phyloP scores from a whole-genome alignment of 2,888 invertebrate species.

The Melieria crassipennis region DNA sequence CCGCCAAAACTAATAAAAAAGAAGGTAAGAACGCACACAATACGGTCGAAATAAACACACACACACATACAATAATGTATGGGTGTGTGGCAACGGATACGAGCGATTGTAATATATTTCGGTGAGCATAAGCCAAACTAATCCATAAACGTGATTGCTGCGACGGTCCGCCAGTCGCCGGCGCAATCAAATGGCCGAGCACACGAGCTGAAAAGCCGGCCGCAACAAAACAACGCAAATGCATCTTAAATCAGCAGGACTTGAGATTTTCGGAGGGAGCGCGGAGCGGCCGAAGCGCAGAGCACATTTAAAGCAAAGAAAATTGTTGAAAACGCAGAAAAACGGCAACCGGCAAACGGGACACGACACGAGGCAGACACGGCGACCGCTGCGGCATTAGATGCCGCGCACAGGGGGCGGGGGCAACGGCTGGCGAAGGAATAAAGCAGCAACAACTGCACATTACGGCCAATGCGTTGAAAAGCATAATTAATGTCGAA shows the following conservation, averaged over 20 bases:
- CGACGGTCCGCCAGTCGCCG: background rate
- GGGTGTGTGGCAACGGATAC: background rate
- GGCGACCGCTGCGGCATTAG: no score
- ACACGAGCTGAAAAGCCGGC: background rate
- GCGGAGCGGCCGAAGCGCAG: no score
- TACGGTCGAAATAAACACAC: background rate
- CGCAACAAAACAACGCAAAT: background rate
- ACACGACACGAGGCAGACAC: no score
- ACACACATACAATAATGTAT: background rate
- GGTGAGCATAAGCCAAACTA: conserved; percentile 31
- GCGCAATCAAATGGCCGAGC: background rate
- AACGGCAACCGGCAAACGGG: no score
- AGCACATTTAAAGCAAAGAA: no score
- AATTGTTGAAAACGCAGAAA: no score
- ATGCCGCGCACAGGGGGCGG: no score
- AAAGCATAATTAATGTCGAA: conserved; percentile 10
- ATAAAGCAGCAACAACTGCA: background rate
- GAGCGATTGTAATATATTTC: background rate
- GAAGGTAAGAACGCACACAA: background rate
- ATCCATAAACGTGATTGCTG: conserved; percentile 38
- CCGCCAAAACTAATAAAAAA: background rate
- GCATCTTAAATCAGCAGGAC: no score
- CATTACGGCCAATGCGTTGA: background rate
- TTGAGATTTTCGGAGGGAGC: no score
- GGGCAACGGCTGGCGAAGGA: no score